A percentile compares a stretch with the other conserved stretches of the same genome.
phyloP scores from a whole-genome alignment of 2,888 invertebrate genomes.

The Dorcus hopei region DNA sequence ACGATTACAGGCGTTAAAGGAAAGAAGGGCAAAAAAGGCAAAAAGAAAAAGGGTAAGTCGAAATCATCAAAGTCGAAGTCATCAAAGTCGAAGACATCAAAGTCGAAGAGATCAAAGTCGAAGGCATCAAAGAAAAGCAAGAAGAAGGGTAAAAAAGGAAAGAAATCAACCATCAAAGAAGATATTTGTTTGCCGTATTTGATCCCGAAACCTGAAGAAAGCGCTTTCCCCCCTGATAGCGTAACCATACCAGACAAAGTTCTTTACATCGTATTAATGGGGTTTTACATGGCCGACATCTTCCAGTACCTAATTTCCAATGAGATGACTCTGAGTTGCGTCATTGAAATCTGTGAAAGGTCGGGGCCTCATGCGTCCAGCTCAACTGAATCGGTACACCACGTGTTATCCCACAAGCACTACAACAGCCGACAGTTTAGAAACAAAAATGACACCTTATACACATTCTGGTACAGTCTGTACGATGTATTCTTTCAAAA shows the following conservation, averaged over 20 bases:
- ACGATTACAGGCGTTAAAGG: not conserved
- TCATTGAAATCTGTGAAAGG: constrained; percentile 1
- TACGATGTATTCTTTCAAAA: not conserved
- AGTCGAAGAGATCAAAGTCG: not conserved
- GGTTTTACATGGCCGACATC: constrained; percentile 8
- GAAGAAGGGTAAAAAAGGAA: not conserved
- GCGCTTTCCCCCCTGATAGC: not conserved
- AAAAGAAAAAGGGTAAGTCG: not conserved
- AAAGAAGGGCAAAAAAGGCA: not conserved
- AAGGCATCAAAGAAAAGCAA: not conserved
- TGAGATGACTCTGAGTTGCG: constrained; percentile 3
- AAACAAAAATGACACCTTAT: constrained; percentile 2
- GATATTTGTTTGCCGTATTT: constrained; percentile 5
- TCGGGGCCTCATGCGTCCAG: not conserved
- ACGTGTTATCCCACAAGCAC: too few relatives aligned
- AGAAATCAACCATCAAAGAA: not conserved
- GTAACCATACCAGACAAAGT: constrained; percentile 4
- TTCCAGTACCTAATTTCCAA: constrained; percentile 5
- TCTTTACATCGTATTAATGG: constrained; percentile 12
- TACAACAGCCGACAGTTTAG: too few relatives aligned
- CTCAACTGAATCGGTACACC: not conserved
- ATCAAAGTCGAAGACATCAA: too few relatives aligned
- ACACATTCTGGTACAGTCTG: constrained; percentile 6
- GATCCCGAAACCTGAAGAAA: not conserved
- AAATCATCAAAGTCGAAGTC: too few relatives aligned